Conservation (phyloP, 2,113 vertebrate species). For the Hepsetus odoe region DNA sequence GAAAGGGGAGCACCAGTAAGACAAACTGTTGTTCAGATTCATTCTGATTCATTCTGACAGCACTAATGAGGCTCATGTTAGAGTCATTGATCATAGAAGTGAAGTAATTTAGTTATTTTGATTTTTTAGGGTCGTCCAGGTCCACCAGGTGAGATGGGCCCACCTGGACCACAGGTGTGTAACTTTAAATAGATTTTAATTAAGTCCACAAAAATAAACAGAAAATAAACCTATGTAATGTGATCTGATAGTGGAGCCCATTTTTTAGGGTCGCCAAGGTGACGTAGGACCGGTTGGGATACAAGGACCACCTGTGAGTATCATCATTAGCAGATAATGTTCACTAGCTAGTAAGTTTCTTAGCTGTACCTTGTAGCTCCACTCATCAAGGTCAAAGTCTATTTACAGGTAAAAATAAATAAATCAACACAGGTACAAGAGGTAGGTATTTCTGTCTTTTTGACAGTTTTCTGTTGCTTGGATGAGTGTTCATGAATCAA, state of each 20-base stretch:
- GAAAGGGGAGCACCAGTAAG: constrained; percentile 74
- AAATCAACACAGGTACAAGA: too few species aligned
- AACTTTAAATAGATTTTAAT: background rate
- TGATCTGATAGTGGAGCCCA: background rate
- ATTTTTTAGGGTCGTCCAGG: constrained; percentile 73
- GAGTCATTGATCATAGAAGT: background rate
- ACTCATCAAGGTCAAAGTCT: too few species aligned
- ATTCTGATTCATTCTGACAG: too few species aligned
- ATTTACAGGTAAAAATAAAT: too few species aligned
- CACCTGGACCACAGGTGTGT: constrained; percentile 73
- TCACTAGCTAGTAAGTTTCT: too few species aligned
- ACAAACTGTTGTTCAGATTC: background rate
- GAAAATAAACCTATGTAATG: background rate
- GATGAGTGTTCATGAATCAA: too few species aligned
- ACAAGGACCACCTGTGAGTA: constrained; percentile 74
- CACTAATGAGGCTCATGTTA: background rate
- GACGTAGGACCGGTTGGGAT: constrained; percentile 73
- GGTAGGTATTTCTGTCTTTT: background rate
- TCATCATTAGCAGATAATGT: too few species aligned
- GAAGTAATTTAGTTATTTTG: background rate
- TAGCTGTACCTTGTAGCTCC: too few species aligned
- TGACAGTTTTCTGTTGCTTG: background rate
- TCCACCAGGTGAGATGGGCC: constrained; percentile 70
- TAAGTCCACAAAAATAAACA: background rate
- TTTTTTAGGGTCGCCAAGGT: constrained; percentile 73